These are phyloP conservation scores for Lordiphosa stackelbergi DNA, from an alignment of 1,140 invertebrate genomes.

Conservation along the genomic window DNA sequence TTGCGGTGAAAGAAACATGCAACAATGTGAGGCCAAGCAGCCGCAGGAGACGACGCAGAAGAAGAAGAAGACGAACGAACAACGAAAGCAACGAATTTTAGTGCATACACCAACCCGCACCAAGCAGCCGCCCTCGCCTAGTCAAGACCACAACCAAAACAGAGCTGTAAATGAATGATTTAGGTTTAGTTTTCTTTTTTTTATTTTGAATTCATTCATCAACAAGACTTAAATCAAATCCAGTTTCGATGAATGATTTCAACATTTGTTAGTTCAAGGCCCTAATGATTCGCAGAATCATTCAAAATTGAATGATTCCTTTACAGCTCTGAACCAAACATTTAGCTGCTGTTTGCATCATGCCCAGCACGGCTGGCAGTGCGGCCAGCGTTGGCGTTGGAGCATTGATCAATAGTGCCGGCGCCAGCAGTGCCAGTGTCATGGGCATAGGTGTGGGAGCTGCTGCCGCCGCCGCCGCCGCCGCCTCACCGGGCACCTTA, in stretches of 20 bases:
- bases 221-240: too few relatives aligned
- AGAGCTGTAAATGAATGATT: not conserved
- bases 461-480: conserved; percentile 32
- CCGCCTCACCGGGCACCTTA: conserved; percentile 41
- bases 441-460: conserved; percentile 38
- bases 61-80: conserved; percentile 19
- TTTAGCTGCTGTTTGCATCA: conserved; percentile 10
- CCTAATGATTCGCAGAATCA: too few relatives aligned
- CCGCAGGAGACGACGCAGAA: conserved; percentile 21
- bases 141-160: conserved; percentile 13
- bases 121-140: conserved; percentile 10
- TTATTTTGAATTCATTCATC: too few relatives aligned
- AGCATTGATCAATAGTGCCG: conserved; percentile 52
- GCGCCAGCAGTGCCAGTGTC: conserved; percentile 41
- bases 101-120: conserved; percentile 1
- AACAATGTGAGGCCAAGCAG: conserved; percentile 52
- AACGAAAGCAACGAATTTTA: conserved; percentile 6
- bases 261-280: too few relatives aligned
- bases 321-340: too few relatives aligned
- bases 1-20: conserved; percentile 42
- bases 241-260: not conserved
- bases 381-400: conserved; percentile 50
- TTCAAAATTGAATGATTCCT: too few relatives aligned
- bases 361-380: conserved; percentile 56
- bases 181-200: too few relatives aligned